Conservation (phyloP, 2,113 vertebrate species). For the Aythya baeri region DNA sequence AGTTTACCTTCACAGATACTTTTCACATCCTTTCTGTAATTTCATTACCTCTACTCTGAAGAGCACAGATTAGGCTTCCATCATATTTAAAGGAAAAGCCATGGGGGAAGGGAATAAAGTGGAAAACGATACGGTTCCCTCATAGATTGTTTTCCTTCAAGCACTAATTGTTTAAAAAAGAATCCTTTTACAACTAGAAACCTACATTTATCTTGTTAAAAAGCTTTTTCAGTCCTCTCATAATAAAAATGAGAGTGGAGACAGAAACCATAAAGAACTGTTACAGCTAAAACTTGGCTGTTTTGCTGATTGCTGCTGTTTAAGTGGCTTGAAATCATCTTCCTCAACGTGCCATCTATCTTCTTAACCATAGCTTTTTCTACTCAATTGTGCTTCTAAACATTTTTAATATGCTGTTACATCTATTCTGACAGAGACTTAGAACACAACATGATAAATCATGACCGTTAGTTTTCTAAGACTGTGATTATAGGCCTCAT, state of each 20-base stretch:
- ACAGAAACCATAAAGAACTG: neutral
- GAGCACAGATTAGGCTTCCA: constrained; percentile 60
- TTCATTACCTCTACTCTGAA: constrained; percentile 65
- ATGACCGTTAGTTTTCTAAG: neutral
- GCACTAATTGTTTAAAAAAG: neutral
- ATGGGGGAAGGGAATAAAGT: constrained; percentile 7
- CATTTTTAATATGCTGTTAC: neutral
- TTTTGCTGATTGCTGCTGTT: neutral
- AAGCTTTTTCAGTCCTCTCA: neutral
- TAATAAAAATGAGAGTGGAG: neutral
- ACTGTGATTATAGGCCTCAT: neutral
- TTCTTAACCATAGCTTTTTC: neutral
- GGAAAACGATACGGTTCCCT: neutral
- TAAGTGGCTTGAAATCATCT: neutral
- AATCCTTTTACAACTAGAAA: neutral
- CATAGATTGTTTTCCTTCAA: neutral
- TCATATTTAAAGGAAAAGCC: constrained; percentile 51
- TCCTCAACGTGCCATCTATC: neutral
- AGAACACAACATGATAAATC: neutral
- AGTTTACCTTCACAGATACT: constrained; percentile 66
- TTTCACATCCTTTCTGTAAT: constrained; percentile 74
- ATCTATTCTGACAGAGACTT: neutral
- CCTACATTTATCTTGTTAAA: neutral
- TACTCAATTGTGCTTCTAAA: neutral
- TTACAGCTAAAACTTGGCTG: neutral